Base-by-base conservation (phyloP, 2,113 vertebrate species). In the Cyanocitta stelleri region DNA sequence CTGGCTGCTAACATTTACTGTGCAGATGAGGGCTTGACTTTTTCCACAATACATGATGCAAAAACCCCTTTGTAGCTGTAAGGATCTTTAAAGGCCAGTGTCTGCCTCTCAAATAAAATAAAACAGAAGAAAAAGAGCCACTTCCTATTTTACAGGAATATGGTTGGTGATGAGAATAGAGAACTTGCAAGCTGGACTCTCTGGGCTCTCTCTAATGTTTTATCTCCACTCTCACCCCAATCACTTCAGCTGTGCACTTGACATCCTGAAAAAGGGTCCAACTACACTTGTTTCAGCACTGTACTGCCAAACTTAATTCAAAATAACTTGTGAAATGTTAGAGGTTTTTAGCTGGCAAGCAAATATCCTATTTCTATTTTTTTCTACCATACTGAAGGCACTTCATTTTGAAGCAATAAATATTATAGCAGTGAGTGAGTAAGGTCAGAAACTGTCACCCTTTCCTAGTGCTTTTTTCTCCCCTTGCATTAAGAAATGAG, bases 11-110 rank as follows among this genome's bases (percentile, higher is more conserved):
- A 75, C 93, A 86, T 96, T 93, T 86, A 88, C 80, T 48, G 68
- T 74, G 79, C 86, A 90, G 81, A 82, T 61, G 91, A 91, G 89
- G 54, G 62, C 83, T 93, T 87, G 88, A 80, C 73, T 94, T 95
- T 86, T 94, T 83, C 83, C 30, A 37, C 51, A 72, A 71, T 37
- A 93, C 37, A n/a, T 9, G 30, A 80, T 89, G 49, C 58, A 87
- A 94, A 95, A 61, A 15, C 0, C 26, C 66, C 48, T 63, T 23
- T 29, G 56, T 26, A 81, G 51, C 72, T 78, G 32, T 77, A 86
- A 81, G 43, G 56, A 87, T 90, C 92, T 94, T 93, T 90, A 82
- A 87, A 93, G 78, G 87, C 67, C 67, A 76, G 33, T 19, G 35
- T 83, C 71, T 72, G 41, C 62, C 79, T 76, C 58, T 85, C 54